phyloP scores from a whole-genome alignment of 2,888 invertebrate species.

The Noctua janthina region DNA sequence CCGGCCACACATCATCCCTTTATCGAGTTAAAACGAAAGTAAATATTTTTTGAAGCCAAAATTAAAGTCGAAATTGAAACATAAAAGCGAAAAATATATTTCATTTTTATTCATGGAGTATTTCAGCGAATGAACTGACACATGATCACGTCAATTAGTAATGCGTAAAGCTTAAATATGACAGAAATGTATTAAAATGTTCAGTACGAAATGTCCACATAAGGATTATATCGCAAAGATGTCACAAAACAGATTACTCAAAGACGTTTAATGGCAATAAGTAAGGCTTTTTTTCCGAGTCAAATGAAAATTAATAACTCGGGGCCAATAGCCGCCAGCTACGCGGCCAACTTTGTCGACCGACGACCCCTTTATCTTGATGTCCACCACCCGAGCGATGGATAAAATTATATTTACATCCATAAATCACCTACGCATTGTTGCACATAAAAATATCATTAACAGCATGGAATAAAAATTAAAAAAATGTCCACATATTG shows the following conservation, averaged over 20 bases:
- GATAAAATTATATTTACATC: conserved; percentile 62
- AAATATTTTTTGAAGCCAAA: conserved; percentile 40
- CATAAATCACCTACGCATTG: conserved; percentile 58
- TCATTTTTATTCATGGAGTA: conserved; percentile 22
- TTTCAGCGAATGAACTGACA: conserved; percentile 8
- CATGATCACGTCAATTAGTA: conserved; percentile 15
- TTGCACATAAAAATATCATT: conserved; percentile 24
- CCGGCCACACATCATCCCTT: conserved; percentile 60
- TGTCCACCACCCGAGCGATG: conserved; percentile 68
- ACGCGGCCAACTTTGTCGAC: conserved; percentile 73
- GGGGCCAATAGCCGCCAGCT: conserved; percentile 69
- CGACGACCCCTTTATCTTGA: conserved; percentile 76
- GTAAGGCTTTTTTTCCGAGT: conserved; percentile 76
- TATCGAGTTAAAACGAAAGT: conserved; percentile 54
- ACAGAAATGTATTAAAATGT: background rate
- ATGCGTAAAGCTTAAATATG: background rate
- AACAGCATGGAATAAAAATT: conserved; percentile 7
- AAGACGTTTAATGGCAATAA: conserved; percentile 70
- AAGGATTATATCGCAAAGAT: conserved; percentile 20
- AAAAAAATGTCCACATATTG: background rate
- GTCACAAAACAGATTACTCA: conserved; percentile 61
- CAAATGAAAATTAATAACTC: conserved; percentile 85
- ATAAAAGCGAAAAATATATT: conserved; percentile 7
- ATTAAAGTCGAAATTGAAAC: conserved; percentile 39
- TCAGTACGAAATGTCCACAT: conserved; percentile 12